Conservation (phyloP, 2,888 invertebrate genomes). For the Torymus texanus region DNA sequence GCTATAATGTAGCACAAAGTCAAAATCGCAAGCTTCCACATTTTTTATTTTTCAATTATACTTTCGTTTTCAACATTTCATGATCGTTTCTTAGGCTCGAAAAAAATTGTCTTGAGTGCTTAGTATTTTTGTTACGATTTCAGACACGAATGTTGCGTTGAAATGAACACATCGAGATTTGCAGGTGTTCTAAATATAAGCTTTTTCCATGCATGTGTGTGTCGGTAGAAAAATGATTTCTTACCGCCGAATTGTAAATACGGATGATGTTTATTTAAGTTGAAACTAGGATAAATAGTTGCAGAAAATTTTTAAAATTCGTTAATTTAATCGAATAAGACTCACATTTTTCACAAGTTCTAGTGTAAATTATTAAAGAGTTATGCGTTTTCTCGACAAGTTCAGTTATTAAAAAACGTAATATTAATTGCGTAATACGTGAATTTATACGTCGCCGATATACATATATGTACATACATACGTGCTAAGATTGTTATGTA, state of each 20-base stretch:
- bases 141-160: constrained; percentile 18
- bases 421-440: constrained; percentile 28
- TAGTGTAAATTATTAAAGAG: constrained; percentile 42
- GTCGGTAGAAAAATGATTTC: constrained; percentile 35
- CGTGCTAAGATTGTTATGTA: constrained; percentile 41
- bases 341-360: constrained; percentile 44
- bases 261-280: constrained; percentile 52
- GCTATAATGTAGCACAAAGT: constrained; percentile 27
- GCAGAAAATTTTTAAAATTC: constrained; percentile 42
- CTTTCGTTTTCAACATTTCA: constrained; percentile 18
- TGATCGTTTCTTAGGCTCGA: constrained; percentile 29
- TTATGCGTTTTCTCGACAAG: constrained; percentile 39
- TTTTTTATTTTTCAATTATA: constrained; percentile 37
- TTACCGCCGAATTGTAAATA: constrained; percentile 52
- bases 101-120: constrained; percentile 34
- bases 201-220: constrained; percentile 45
- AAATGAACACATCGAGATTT: constrained; percentile 42
- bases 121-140: constrained; percentile 36
- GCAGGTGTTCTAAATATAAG: constrained; percentile 38
- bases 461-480: constrained; percentile 47
- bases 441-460: constrained; percentile 42
- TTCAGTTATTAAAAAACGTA: constrained; percentile 43
- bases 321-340: constrained; percentile 50
- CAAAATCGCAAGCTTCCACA: constrained; percentile 36
- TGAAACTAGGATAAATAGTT: constrained; percentile 36